Evolutionary conservation across 2,113 vertebrate genomes (phyloP).

Genomic region (Microtus oregoni): DNA sequence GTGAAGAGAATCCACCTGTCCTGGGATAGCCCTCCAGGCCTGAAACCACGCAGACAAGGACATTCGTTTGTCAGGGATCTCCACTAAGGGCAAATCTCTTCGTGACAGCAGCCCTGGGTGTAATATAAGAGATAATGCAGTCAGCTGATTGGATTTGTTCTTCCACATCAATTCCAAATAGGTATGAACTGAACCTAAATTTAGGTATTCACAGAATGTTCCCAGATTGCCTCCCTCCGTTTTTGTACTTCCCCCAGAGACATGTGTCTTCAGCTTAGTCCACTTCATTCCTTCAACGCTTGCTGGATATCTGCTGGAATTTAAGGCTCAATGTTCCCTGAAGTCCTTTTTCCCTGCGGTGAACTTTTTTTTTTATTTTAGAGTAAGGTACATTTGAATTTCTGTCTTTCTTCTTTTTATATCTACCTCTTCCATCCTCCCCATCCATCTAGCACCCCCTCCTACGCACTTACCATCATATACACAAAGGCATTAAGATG

Average conservation of each 20-base stretch:
- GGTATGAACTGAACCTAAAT: slow-evolving; percentile 7
- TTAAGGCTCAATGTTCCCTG: not conserved
- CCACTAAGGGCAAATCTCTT: slow-evolving; percentile 1
- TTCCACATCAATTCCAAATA: slow-evolving; percentile 38
- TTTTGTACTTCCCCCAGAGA: slow-evolving; percentile 33
- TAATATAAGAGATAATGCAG: not conserved
- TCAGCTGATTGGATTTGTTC: not conserved
- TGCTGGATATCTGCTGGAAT: slow-evolving; percentile 7
- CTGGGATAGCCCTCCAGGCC: not conserved
- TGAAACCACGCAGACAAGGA: not conserved
- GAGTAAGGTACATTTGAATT: slow-evolving; percentile 17
- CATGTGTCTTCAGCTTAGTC: not conserved
- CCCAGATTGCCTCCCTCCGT: slow-evolving; percentile 37
- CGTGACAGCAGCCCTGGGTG: not conserved
- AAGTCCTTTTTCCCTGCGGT: not conserved
- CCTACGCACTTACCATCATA: not conserved
- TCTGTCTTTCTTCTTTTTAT: not conserved
- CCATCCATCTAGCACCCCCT: not conserved
- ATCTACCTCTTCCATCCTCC: not conserved
- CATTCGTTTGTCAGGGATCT: not conserved
- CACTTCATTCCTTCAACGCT: slow-evolving; percentile 11
- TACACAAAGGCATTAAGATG: not conserved
- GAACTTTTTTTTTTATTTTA: slow-evolving; percentile 68
- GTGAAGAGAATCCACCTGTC: not conserved
- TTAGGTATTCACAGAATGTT: slow-evolving; percentile 9